These are phyloP conservation scores for Pagrus major DNA, from an alignment of 2,113 vertebrate genomes.

Conservation along the genomic window DNA sequence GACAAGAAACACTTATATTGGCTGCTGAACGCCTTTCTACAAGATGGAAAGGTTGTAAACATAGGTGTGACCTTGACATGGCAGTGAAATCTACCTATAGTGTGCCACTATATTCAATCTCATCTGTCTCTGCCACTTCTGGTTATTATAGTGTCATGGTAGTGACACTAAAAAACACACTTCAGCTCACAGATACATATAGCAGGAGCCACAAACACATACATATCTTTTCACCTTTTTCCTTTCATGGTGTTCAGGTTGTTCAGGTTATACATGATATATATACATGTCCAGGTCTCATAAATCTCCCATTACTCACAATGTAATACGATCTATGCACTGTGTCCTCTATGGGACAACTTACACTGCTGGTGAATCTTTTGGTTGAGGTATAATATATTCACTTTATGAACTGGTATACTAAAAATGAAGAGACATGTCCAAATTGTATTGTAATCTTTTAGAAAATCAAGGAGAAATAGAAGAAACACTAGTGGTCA, in stretches of 20 bases:
- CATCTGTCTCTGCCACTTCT: not conserved
- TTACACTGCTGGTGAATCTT: not conserved
- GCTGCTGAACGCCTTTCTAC: not conserved
- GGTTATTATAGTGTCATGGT: not conserved
- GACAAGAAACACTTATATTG: not conserved
- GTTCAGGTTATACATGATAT: not conserved
- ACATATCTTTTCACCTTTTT: not conserved
- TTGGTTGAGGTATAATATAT: not conserved
- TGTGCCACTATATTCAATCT: not conserved
- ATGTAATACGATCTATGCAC: not conserved
- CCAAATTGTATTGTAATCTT: too few relatives aligned
- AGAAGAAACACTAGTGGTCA: not conserved
- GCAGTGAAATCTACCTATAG: not conserved
- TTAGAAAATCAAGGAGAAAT: too few relatives aligned
- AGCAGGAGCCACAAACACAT: not conserved
- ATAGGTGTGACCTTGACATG: slow-evolving; percentile 44
- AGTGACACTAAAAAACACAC: not conserved
- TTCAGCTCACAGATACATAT: not conserved
- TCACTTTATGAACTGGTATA: too few relatives aligned
- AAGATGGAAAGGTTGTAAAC: not conserved
- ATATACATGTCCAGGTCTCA: not conserved
- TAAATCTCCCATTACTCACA: not conserved
- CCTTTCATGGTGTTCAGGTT: not conserved
- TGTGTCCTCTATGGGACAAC: not conserved
- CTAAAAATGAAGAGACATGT: too few relatives aligned